Percentiles rank a stretch among this genome's conserved stretches.
These are phyloP conservation scores for Megalops atlanticus DNA, from an alignment of 2,113 vertebrate species.

Conservation along the genomic window DNA sequence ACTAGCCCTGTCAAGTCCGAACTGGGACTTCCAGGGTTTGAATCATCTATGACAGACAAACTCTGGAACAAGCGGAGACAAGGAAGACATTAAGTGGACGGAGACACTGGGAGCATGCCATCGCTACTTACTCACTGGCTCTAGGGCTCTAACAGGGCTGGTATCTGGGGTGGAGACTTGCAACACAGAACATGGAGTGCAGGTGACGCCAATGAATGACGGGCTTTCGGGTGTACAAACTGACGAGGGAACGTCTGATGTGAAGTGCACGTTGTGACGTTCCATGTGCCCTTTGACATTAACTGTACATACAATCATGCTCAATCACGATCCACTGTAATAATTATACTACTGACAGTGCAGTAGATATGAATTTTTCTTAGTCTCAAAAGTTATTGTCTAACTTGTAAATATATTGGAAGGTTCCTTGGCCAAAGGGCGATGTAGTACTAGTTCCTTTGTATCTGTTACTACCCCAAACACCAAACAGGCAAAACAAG, in stretches of 20 bases:
- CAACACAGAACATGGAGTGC: constrained; percentile 10
- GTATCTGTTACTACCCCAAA: background rate
- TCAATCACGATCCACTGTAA: too few relatives aligned
- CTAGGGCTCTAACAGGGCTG: background rate
- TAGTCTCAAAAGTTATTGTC: too few relatives aligned
- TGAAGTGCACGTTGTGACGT: background rate
- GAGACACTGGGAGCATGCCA: constrained; percentile 16
- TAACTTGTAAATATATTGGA: background rate
- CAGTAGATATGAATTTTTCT: too few relatives aligned
- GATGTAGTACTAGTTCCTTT: background rate
- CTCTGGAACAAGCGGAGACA: constrained; percentile 91
- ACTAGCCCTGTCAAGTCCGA: constrained; percentile 90
- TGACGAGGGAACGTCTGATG: too few relatives aligned
- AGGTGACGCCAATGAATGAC: background rate
- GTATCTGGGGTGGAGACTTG: background rate
- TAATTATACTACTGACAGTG: too few relatives aligned
- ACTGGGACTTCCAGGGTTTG: constrained; percentile 81
- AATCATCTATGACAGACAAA: constrained; percentile 92
- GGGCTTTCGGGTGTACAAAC: background rate
- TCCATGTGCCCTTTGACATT: background rate
- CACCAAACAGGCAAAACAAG: background rate
- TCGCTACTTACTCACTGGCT: background rate
- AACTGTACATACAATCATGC: too few relatives aligned
- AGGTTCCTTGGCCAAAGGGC: background rate
- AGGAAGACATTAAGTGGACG: constrained; percentile 77